Conservation (phyloP, 2,113 vertebrate genomes). For the Scartelaos histophorus region DNA sequence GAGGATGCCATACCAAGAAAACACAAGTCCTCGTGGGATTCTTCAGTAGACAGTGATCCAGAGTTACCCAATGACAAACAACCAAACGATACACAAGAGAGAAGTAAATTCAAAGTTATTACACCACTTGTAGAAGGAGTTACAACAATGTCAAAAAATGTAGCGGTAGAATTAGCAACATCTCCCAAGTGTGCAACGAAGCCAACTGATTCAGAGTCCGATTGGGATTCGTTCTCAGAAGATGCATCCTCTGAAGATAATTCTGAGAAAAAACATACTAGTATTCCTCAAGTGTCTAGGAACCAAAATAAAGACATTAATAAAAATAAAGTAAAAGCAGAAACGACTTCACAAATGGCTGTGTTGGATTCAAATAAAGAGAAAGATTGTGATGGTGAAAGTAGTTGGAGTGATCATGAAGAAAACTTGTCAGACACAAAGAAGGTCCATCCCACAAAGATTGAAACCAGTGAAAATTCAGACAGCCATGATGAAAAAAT, state of each 20-base stretch:
- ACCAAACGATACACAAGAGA: conserved; percentile 13
- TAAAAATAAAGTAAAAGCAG: not conserved
- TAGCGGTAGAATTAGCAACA: not conserved
- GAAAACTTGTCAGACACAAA: conserved; percentile 8
- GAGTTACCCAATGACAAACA: conserved; percentile 31
- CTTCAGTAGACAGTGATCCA: conserved; percentile 46
- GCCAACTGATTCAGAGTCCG: conserved; percentile 22
- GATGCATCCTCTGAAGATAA: not conserved
- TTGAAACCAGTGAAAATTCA: conserved; percentile 51
- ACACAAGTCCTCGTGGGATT: conserved; percentile 62
- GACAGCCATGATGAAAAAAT: conserved; percentile 60
- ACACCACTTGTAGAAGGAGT: conserved; percentile 17
- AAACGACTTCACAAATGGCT: conserved; percentile 32
- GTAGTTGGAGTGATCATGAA: conserved; percentile 15
- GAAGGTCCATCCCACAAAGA: conserved; percentile 8
- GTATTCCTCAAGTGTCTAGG: conserved; percentile 26
- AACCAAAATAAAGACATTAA: conserved; percentile 1
- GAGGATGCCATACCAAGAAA: conserved; percentile 25
- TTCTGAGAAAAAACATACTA: conserved; percentile 24
- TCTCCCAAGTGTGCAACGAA: conserved; percentile 12
- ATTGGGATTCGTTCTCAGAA: conserved; percentile 56
- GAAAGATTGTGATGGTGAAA: conserved; percentile 40
- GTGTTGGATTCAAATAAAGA: conserved; percentile 5
- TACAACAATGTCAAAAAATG: conserved; percentile 4
- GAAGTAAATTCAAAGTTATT: conserved; percentile 7